Evolutionary conservation across 37 sponge, comb jelly and placozoan species (phyloP).

Genomic region (Amphimedon queenslandica): DNA sequence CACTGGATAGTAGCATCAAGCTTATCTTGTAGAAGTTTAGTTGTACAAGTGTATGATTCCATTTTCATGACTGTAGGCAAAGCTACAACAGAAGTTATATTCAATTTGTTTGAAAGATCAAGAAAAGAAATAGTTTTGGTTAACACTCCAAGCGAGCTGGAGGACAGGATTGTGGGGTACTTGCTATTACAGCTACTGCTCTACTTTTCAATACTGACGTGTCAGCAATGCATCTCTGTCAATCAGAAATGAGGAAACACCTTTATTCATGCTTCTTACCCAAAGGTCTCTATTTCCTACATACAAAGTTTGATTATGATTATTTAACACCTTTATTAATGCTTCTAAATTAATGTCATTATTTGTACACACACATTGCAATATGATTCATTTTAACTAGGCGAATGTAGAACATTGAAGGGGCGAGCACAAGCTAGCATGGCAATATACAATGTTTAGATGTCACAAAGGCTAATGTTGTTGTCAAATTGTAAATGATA

Average conservation of each 20-base stretch:
- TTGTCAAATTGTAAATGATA: no score
- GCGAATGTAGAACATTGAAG: no score
- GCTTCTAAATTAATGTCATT: neutral
- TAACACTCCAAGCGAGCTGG: conserved; percentile 30
- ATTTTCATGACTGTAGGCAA: conserved; percentile 8
- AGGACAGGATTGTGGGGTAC: conserved; percentile 40
- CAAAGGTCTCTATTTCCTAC: neutral
- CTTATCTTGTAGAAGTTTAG: conserved; percentile 5
- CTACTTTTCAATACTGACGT: conserved; percentile 22
- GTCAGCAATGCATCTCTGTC: conserved; percentile 1
- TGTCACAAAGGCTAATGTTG: no score
- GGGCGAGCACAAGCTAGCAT: no score
- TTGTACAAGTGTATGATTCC: conserved; percentile 45
- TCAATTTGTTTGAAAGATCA: conserved; percentile 2
- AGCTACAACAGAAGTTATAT: conserved; percentile 20
- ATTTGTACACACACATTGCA: no score
- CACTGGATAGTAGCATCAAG: conserved; percentile 37
- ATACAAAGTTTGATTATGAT: neutral
- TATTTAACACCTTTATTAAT: neutral
- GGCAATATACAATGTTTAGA: no score
- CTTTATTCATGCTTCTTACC: conserved; percentile 16
- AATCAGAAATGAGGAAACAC: conserved; percentile 37
- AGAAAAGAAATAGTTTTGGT: neutral
- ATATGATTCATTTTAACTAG: no score
- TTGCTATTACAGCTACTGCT: conserved; percentile 42